Percentiles rank a stretch among this genome's conserved stretches.
These are phyloP conservation scores for Trichacis sp. DNA, from an alignment of 2,888 invertebrate species.

Conservation along the genomic window DNA sequence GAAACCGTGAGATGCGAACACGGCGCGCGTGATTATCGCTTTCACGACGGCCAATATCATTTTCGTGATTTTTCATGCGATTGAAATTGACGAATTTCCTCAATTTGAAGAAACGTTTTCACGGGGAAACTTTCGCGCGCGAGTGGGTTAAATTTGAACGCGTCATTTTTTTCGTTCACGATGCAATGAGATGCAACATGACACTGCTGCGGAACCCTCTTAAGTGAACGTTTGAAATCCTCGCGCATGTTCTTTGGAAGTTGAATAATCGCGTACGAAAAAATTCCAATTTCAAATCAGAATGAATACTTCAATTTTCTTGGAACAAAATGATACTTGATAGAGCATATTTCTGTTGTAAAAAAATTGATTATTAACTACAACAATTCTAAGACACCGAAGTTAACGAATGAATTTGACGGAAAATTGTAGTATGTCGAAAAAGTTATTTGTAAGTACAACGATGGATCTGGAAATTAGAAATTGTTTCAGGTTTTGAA, in stretches of 20 bases:
- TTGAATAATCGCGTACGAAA: not conserved
- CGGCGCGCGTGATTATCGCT: conserved; percentile 83
- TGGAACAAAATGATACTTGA: no score
- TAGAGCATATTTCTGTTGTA: no score
- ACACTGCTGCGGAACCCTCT: conserved; percentile 4
- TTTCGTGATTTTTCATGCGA: conserved; percentile 66
- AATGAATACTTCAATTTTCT: no score
- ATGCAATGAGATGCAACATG: conserved; percentile 1
- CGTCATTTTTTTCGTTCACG: conserved; percentile 3
- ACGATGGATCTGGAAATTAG: no score
- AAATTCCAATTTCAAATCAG: no score
- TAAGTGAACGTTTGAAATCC: conserved; percentile 10
- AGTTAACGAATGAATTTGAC: no score
- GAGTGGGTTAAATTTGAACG: not conserved
- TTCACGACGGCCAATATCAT: conserved; percentile 85
- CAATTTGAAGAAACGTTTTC: conserved; percentile 1
- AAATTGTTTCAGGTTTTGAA: no score
- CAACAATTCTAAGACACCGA: no score
- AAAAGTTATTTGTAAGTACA: no score
- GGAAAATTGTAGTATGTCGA: no score
- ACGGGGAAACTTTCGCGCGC: not conserved
- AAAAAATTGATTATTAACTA: no score
- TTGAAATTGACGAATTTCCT: not conserved
- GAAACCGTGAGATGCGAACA: conserved; percentile 87
- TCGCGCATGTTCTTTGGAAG: conserved; percentile 20